phyloP scores from a whole-genome alignment of 2,113 vertebrate genomes.

The Notothenia coriiceps region DNA sequence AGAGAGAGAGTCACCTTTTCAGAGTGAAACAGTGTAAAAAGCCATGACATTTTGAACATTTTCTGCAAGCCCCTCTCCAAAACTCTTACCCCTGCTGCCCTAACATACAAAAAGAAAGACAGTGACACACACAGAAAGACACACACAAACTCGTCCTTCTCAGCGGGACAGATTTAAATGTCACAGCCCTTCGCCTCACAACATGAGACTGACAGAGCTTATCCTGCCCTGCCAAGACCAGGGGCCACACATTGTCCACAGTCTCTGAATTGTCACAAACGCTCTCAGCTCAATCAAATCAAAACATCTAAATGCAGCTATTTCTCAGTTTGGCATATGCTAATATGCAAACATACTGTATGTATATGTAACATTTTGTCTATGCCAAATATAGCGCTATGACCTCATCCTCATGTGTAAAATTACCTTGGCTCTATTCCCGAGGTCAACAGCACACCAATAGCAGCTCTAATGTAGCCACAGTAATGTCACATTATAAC shows the following conservation, averaged over 20 bases:
- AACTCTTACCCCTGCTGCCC: conserved; percentile 24
- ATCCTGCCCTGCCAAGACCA: conserved; percentile 50
- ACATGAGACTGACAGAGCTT: conserved; percentile 62
- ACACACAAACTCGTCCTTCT: conserved; percentile 32
- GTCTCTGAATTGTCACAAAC: conserved; percentile 14
- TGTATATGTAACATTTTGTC: background rate
- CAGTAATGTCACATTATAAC: conserved; percentile 34
- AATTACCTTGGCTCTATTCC: conserved; percentile 21
- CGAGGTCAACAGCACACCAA: conserved; percentile 19
- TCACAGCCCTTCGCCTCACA: conserved; percentile 63
- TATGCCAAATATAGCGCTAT: background rate
- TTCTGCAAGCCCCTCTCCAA: background rate
- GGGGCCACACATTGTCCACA: conserved; percentile 49
- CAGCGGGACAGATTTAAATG: conserved; percentile 73
- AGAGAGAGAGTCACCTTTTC: conserved; percentile 66
- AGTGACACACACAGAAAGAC: conserved; percentile 2
- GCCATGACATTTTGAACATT: conserved; percentile 59
- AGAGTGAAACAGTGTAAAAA: conserved; percentile 52
- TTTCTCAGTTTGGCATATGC: background rate
- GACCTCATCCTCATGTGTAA: conserved; percentile 16
- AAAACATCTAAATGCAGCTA: background rate
- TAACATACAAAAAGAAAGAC: conserved; percentile 15
- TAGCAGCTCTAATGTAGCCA: conserved; percentile 43
- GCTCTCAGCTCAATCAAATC: conserved; percentile 18
- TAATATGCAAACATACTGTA: too few species aligned